A percentile compares a stretch with the other conserved stretches of the same genome.
phyloP scores from a whole-genome alignment of 23 tunicate genomes.

The Styela plicata region DNA sequence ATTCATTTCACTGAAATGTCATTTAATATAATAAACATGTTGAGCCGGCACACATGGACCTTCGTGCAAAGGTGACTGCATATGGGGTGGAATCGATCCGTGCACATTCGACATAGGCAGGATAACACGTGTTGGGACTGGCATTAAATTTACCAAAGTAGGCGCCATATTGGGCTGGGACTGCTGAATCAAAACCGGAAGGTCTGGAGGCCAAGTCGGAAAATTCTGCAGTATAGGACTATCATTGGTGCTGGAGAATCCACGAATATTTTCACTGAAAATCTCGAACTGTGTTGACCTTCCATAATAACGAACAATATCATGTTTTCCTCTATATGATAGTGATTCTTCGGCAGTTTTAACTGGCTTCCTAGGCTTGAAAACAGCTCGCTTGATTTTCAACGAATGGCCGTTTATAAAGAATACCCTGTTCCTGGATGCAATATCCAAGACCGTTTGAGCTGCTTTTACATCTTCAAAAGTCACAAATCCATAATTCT shows the following conservation, averaged over 20 bases:
- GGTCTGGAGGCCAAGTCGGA: neutral
- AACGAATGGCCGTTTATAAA: neutral
- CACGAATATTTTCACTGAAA: neutral
- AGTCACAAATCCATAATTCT: constrained; percentile 18
- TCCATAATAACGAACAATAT: constrained; percentile 2
- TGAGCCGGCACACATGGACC: too few relatives aligned
- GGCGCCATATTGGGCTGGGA: neutral
- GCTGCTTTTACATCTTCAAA: constrained; percentile 7
- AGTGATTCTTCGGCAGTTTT: neutral
- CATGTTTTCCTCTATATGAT: constrained; percentile 5
- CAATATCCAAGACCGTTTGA: neutral
- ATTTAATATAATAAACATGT: too few relatives aligned
- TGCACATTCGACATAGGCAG: neutral
- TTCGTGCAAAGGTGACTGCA: too few relatives aligned
- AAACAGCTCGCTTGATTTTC: constrained; percentile 13
- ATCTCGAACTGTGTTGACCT: neutral
- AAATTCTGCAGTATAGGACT: neutral
- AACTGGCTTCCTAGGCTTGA: constrained; percentile 15
- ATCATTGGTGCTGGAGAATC: neutral
- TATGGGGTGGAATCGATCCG: neutral
- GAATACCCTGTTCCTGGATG: neutral
- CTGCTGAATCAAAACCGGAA: neutral
- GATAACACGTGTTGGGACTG: neutral
- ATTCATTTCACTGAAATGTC: too few relatives aligned
- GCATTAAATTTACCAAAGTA: neutral